Evolutionary conservation across 1,140 invertebrate genomes (phyloP), one percentile per base, ranked within the genome.

Genomic region (Penaeus japonicus): DNA sequence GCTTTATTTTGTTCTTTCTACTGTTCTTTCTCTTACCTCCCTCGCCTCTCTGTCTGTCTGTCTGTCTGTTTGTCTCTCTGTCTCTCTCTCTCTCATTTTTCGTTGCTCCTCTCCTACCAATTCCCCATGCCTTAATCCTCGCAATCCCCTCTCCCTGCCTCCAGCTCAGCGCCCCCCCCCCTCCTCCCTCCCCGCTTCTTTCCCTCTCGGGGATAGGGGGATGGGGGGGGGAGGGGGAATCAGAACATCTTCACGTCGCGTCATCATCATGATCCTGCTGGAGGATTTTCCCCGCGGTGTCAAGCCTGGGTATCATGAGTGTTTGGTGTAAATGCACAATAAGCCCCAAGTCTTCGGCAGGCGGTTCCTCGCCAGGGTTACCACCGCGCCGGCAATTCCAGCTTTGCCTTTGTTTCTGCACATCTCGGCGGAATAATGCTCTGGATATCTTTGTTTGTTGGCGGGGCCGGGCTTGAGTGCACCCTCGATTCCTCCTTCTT

Each of bases 301-400:
- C 85, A 87, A 79, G 85, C 57, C 77, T 7, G 22, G 62, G 84
- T 55, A 55, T 57, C 84, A 85, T 85, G 47, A 77, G 35, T 35
- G 39, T 57, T 54, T 57, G 53, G 84, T 54, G 84, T 53, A 86
- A 79, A 79, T 86, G 75, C 55, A 59, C 84, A 86, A 80, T 79
- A 79, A 86, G 54, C 75, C 84, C 83, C 65, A 62, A 62, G 57
- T 65, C 82, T 75, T 85, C 70, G 65, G 83, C 83, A 54, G 65
- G 82, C 27, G 59, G 59, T 30, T 65, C 82, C 83, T 85, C 83
- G 83, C 75, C 83, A 85, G 70, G 65, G 83, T 47, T 85, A 70
- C 83, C 83, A 70, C 83, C 62, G 75, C 83, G 55, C 83, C 65
- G 75, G 82, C 82, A 84, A 84, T 84, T 84, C 82, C 55, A 62